Percentiles rank a stretch among this genome's conserved stretches.
phyloP scores from a whole-genome alignment of 2,888 invertebrate species.

The Thysanoteuthis rhombus region DNA sequence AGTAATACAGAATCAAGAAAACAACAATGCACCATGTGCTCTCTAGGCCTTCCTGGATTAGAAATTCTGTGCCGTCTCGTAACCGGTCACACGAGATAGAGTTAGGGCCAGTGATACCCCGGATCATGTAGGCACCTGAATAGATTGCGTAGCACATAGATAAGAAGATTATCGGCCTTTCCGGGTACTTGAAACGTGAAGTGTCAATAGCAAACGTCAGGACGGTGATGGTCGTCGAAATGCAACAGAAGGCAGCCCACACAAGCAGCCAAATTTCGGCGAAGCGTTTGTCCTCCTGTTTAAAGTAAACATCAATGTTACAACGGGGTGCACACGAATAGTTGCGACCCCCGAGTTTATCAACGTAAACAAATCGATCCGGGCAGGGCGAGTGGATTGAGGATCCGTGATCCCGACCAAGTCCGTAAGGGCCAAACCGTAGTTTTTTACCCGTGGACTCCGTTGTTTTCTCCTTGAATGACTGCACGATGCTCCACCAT shows the following conservation, averaged over 20 bases:
- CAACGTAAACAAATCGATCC: slow-evolving; percentile 60
- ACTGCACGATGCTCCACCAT: slow-evolving; percentile 46
- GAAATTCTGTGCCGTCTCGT: slow-evolving; percentile 67
- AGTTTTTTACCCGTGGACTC: slow-evolving; percentile 17
- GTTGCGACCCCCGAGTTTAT: slow-evolving; percentile 50
- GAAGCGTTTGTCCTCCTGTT: slow-evolving; percentile 76
- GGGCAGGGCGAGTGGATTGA: slow-evolving; percentile 47
- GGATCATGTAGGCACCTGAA: slow-evolving; percentile 68
- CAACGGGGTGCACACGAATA: slow-evolving; percentile 70
- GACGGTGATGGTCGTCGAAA: slow-evolving; percentile 67
- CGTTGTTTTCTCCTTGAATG: slow-evolving; percentile 33
- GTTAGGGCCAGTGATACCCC: slow-evolving; percentile 62
- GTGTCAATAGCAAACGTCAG: slow-evolving; percentile 68
- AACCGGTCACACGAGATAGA: slow-evolving; percentile 73
- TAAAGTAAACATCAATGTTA: slow-evolving; percentile 77
- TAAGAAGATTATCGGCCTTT: slow-evolving; percentile 68
- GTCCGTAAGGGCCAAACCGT: slow-evolving; percentile 1
- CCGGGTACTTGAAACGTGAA: slow-evolving; percentile 69
- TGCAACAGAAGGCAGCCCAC: slow-evolving; percentile 80
- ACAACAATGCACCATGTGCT: slow-evolving; percentile 76
- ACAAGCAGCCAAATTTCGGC: slow-evolving; percentile 81
- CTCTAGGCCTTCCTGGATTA: slow-evolving; percentile 70
- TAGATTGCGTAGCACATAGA: slow-evolving; percentile 68
- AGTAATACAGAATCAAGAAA: slow-evolving; percentile 81
- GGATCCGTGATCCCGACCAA: neutral